Percentiles rank a stretch among this genome's conserved stretches.
Evolutionary conservation across 2,797 vertebrate genomes (phyloP).

Genomic region (Gouania willdenowi): DNA sequence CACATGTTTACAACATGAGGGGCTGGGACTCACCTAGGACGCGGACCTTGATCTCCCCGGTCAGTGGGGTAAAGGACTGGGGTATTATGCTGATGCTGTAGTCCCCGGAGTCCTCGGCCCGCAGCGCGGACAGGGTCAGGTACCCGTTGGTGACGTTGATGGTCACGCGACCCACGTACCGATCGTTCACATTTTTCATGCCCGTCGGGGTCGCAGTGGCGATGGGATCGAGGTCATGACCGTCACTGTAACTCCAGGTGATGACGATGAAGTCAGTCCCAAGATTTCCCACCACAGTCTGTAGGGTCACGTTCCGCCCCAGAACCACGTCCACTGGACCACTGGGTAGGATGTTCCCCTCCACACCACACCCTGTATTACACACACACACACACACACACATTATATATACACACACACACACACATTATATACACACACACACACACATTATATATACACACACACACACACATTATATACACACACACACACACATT

Average conservation of each 20-base stretch:
- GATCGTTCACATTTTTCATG: fast-evolving
- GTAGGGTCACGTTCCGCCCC: conserved; percentile 19
- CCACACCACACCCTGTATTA: background rate
- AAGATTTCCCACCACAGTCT: fast-evolving
- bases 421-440: background rate
- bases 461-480: conserved; percentile 42
- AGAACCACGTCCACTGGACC: conserved; percentile 10
- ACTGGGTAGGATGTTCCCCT: background rate
- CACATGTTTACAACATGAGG: too few relatives aligned
- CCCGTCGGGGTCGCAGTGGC: fast-evolving
- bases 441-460: background rate
- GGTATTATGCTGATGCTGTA: fast-evolving
- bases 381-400: conserved; percentile 34
- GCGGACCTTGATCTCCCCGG: background rate
- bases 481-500: background rate
- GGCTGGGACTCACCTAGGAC: conserved; percentile 59
- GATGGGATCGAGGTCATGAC: fast-evolving
- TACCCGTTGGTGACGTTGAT: background rate
- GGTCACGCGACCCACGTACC: fast-evolving
- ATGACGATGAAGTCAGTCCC: fast-evolving
- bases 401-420: background rate
- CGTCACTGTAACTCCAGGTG: conserved; percentile 19
- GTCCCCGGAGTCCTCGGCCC: conserved; percentile 9
- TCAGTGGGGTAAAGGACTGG: fast-evolving
- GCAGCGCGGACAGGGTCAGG: conserved; percentile 2